Conservation (phyloP, 64 coral and sea anemone genomes). For the Stylophora pistillata region DNA sequence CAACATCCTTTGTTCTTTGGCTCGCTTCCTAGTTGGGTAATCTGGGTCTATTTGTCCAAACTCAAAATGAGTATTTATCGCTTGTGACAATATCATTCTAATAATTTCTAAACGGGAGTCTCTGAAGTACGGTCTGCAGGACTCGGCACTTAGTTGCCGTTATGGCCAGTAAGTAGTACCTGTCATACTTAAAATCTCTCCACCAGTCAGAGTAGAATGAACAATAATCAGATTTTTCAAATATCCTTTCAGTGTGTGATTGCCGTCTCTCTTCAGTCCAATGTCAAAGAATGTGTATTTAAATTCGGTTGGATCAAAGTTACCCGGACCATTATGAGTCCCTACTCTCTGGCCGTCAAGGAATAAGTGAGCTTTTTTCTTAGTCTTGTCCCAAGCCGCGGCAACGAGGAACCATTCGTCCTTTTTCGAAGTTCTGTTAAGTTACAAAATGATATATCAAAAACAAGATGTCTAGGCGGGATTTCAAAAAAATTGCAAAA, state of each 20-base stretch:
- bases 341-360: neutral
- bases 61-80: no score
- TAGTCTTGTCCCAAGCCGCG: neutral
- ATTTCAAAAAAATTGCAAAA: no score
- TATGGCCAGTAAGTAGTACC: constrained; percentile 5
- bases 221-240: constrained; percentile 20
- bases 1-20: no score
- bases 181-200: neutral
- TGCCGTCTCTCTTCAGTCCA: neutral
- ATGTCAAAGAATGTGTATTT: neutral
- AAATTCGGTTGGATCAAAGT: no score
- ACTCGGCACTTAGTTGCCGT: no score
- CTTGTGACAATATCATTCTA: no score
- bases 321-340: no score
- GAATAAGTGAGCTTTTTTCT: neutral
- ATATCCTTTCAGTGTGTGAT: neutral
- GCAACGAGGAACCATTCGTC: neutral
- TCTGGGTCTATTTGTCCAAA: no score
- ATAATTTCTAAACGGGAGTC: no score
- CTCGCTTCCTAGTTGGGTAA: no score
- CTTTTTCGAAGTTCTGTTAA: neutral
- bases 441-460: neutral
- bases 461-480: no score
- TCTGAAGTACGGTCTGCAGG: no score
- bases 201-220: neutral